Evolutionary conservation across 2,888 invertebrate species (phyloP).

Genomic region (Charanyca ferruginea): DNA sequence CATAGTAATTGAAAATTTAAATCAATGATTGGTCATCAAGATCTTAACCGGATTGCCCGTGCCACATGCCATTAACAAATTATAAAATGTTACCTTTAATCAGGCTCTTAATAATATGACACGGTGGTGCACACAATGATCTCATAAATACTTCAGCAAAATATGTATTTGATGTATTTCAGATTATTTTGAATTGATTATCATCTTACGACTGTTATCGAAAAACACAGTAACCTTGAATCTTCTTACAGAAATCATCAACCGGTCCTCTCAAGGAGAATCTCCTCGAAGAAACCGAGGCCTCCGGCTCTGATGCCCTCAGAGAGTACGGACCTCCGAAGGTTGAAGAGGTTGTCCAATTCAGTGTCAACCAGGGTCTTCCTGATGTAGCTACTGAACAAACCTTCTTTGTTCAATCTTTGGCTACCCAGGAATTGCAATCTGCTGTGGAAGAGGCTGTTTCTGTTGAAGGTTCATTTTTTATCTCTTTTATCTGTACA

Average conservation of each 20-base stretch:
- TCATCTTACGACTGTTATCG: neutral
- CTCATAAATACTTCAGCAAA: too few relatives aligned
- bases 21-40: too few relatives aligned
- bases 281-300: conserved; percentile 81
- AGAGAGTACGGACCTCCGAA: conserved; percentile 89
- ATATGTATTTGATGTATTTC: too few relatives aligned
- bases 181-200: neutral
- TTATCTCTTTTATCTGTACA: neutral
- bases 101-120: too few relatives aligned
- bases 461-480: conserved; percentile 59
- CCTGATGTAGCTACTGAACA: conserved; percentile 81
- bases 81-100: too few relatives aligned
- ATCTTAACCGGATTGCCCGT: too few relatives aligned
- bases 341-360: conserved; percentile 68
- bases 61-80: too few relatives aligned
- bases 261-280: conserved; percentile 84
- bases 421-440: conserved; percentile 58
- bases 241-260: conserved; percentile 77
- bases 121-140: too few relatives aligned
- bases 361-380: conserved; percentile 76
- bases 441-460: conserved; percentile 46
- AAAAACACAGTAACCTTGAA: neutral
- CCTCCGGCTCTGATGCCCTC: conserved; percentile 87
- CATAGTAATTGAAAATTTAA: too few relatives aligned
- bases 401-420: conserved; percentile 70